These are phyloP conservation scores for Oxycera nigricornis DNA, from an alignment of 2,888 invertebrate genomes.

Conservation along the genomic window DNA sequence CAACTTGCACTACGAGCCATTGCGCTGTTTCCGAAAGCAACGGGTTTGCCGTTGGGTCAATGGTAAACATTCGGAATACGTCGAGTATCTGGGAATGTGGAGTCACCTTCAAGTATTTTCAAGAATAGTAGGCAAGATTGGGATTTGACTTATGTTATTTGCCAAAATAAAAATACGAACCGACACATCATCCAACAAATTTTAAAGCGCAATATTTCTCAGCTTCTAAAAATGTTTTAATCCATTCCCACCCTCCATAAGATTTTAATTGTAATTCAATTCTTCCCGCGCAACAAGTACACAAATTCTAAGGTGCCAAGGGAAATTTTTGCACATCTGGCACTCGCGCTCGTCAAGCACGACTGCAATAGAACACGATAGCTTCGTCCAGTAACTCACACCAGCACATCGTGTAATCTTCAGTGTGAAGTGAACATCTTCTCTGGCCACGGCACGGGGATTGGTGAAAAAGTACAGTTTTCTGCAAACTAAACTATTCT, in stretches of 20 bases:
- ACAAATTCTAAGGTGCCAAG: conserved; percentile 21
- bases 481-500: conserved; percentile 27
- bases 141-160: too few species aligned
- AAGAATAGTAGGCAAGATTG: too few species aligned
- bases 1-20: too few species aligned
- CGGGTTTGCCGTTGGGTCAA: too few species aligned
- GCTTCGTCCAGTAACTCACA: not conserved
- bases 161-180: conserved; percentile 6
- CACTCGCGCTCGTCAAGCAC: not conserved
- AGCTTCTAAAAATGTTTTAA: conserved; percentile 30
- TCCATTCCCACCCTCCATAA: not conserved
- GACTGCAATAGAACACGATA: not conserved
- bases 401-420: not conserved
- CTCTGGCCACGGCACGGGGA: not conserved
- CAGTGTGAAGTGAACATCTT: not conserved
- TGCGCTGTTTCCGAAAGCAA: too few species aligned
- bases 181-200: not conserved
- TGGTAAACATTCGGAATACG: too few species aligned
- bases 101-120: too few species aligned
- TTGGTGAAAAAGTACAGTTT: conserved; percentile 32
- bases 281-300: not conserved
- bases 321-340: conserved; percentile 30
- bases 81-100: too few species aligned
- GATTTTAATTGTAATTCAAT: conserved; percentile 24
- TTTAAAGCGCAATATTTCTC: not conserved